Conservation (phyloP, 2,888 invertebrate genomes). For the Sturmia bella region DNA sequence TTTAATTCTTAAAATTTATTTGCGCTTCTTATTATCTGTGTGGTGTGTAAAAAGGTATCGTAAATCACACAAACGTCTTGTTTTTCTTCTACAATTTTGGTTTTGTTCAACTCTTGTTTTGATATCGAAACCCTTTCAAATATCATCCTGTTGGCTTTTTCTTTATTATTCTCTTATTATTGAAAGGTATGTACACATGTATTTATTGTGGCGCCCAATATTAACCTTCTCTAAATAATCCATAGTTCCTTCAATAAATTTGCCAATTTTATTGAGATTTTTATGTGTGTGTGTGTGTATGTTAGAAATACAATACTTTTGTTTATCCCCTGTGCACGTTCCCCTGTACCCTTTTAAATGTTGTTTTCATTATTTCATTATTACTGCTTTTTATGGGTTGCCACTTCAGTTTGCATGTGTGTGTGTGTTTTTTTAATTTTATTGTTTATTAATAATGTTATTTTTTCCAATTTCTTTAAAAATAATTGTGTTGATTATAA, state of each 20-base stretch:
- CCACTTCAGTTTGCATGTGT: background rate
- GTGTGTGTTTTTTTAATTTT: constrained; percentile 16
- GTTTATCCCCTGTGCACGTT: background rate
- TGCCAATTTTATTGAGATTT: constrained; percentile 30
- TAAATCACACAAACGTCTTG: constrained; percentile 32
- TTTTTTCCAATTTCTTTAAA: constrained; percentile 3
- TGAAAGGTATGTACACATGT: too few relatives aligned
- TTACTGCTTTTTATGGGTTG: too few relatives aligned
- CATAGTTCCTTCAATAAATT: constrained; percentile 32
- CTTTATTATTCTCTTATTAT: too few relatives aligned
- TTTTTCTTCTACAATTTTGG: constrained; percentile 15
- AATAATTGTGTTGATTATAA: constrained; percentile 36
- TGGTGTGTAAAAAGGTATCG: constrained; percentile 24
- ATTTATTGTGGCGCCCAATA: constrained; percentile 14
- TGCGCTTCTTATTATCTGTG: background rate
- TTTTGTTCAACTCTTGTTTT: constrained; percentile 41
- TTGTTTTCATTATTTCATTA: constrained; percentile 1
- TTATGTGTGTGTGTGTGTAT: constrained; percentile 1
- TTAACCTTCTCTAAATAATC: constrained; percentile 2
- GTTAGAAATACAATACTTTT: constrained; percentile 28
- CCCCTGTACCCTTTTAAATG: background rate
- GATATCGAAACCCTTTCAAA: constrained; percentile 37
- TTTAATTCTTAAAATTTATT: background rate
- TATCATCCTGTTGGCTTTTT: constrained; percentile 27
- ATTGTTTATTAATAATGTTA: constrained; percentile 5